Evolutionary conservation across 2,888 invertebrate genomes (phyloP).

Genomic region (Drosophila eohydei): DNA sequence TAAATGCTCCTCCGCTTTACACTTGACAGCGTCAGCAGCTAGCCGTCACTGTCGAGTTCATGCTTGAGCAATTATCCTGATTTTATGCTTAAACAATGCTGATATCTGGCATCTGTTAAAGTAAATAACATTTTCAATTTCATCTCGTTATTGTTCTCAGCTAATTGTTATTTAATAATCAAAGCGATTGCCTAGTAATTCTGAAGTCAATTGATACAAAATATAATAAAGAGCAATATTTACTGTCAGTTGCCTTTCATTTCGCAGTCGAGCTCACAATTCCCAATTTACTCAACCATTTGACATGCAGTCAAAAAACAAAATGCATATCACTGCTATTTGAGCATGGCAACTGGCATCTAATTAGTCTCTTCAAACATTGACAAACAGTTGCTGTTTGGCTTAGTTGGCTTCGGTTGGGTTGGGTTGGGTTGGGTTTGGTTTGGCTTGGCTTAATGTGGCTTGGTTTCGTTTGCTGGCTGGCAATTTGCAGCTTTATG

Average conservation of each 20-base stretch:
- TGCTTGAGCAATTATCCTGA: too few species aligned
- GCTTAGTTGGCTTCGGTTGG: constrained; percentile 28
- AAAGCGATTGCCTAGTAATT: background rate
- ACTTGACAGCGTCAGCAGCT: too few species aligned
- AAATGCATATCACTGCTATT: constrained; percentile 51
- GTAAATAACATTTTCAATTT: background rate
- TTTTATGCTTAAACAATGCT: too few species aligned
- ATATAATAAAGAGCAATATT: background rate
- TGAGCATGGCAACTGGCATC: constrained; percentile 46
- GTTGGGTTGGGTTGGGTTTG: constrained; percentile 2
- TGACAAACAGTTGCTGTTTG: constrained; percentile 50
- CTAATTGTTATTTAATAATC: background rate
- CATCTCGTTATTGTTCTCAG: background rate
- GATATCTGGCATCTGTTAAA: background rate
- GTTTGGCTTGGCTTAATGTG: constrained; percentile 18
- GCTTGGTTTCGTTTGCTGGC: constrained; percentile 21
- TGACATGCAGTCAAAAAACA: constrained; percentile 35
- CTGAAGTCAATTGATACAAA: background rate
- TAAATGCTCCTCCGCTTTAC: too few species aligned
- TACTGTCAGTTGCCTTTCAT: background rate
- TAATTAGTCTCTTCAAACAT: constrained; percentile 68
- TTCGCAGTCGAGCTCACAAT: too few species aligned
- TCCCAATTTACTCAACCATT: constrained; percentile 2
- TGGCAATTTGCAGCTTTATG: constrained; percentile 67
- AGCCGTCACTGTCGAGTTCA: too few species aligned